A percentile compares a stretch with the other conserved stretches of the same genome.
Conservation (phyloP, 2,113 vertebrate species). For the Pituophis catenifer region DNA sequence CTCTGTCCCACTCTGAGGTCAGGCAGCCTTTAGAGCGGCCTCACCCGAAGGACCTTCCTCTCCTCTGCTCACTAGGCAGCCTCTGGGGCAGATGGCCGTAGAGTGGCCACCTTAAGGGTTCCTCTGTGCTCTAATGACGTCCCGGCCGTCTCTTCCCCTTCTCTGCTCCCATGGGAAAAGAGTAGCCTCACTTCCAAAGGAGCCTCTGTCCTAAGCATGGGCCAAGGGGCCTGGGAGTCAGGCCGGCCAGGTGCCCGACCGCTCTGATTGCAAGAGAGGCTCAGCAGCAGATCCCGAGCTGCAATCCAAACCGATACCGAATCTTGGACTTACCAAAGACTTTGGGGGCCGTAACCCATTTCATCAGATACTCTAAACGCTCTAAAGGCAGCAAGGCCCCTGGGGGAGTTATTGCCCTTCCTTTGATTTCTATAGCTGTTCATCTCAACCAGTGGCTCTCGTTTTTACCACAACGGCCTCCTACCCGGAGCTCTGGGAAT, state of each 20-base stretch:
- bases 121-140: not conserved
- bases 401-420: not conserved
- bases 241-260: not conserved
- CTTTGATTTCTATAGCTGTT: not conserved
- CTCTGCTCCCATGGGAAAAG: not conserved
- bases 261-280: not conserved
- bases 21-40: not conserved
- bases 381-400: not conserved
- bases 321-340: not conserved
- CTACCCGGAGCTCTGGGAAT: not conserved
- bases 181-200: not conserved
- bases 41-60: not conserved
- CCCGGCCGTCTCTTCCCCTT: not conserved
- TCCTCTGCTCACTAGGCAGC: not conserved
- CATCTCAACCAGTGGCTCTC: not conserved
- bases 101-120: not conserved
- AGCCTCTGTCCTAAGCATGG: no score
- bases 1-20: not conserved
- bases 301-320: not conserved
- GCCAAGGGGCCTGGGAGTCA: not conserved
- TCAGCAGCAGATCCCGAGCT: conserved; percentile 41
- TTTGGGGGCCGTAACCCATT: not conserved
- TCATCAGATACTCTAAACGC: not conserved
- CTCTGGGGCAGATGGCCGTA: not conserved
- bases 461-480: not conserved